These are phyloP conservation scores for Tachyglossus aculeatus DNA, from an alignment of 2,797 vertebrate genomes.

Conservation along the genomic window DNA sequence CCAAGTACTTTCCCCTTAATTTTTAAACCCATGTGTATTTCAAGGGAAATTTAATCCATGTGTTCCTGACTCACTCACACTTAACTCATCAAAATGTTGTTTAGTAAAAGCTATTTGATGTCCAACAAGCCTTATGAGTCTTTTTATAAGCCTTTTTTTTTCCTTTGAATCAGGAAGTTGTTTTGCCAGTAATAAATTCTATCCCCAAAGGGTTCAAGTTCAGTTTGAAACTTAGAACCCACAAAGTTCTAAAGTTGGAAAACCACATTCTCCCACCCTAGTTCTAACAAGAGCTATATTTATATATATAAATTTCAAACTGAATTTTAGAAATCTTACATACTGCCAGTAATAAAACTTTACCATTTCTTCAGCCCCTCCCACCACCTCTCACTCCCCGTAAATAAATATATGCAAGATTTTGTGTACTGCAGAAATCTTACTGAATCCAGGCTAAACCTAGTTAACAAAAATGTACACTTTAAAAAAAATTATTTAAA, in stretches of 20 bases:
- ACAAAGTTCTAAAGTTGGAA: conserved; percentile 4
- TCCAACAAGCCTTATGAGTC: conserved; percentile 52
- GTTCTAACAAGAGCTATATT: conserved; percentile 46
- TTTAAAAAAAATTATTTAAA: neutral
- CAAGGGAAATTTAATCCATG: conserved; percentile 66
- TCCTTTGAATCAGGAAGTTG: conserved; percentile 53
- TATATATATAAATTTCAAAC: conserved; percentile 55
- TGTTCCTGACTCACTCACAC: conserved; percentile 63
- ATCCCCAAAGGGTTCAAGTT: conserved; percentile 23
- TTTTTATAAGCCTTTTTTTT: conserved; percentile 39
- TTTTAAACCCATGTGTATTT: conserved; percentile 63
- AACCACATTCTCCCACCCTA: neutral
- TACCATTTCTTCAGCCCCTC: neutral
- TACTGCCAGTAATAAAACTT: conserved; percentile 26
- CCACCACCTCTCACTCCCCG: neutral
- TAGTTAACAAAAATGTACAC: neutral
- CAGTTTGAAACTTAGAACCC: conserved; percentile 33
- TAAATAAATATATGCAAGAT: neutral
- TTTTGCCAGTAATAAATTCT: conserved; percentile 48
- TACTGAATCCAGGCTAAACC: neutral
- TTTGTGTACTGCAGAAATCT: neutral
- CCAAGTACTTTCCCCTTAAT: conserved; percentile 33
- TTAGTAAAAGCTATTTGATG: conserved; percentile 66
- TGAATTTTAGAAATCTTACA: conserved; percentile 22
- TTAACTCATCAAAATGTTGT: conserved; percentile 67